Conservation (phyloP, 2,888 invertebrate genomes). For the Pharmacophagus antenor region DNA sequence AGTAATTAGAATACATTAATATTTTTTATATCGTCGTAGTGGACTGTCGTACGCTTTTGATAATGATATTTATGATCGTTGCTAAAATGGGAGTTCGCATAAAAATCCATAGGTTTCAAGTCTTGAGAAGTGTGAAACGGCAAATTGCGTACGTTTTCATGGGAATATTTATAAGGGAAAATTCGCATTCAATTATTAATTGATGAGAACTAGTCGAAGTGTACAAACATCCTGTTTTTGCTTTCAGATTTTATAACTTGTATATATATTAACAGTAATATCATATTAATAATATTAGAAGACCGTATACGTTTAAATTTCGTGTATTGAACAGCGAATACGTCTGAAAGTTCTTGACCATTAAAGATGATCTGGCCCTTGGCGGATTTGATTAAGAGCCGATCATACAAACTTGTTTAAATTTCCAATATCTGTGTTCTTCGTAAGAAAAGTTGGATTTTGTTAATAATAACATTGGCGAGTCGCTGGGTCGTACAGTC, state of each 20-base stretch:
- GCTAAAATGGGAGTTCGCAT: not conserved
- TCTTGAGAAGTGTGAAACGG: not conserved
- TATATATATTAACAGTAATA: not conserved
- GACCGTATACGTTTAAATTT: too few relatives aligned
- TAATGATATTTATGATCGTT: too few relatives aligned
- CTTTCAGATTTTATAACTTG: not conserved
- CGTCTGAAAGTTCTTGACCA: not conserved
- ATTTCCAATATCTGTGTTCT: not conserved
- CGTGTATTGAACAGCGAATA: not conserved
- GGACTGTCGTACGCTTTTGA: too few relatives aligned
- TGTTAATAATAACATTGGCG: not conserved
- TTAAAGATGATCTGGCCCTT: not conserved
- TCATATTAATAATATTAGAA: not conserved
- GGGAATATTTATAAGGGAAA: too few relatives aligned
- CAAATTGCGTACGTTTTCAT: too few relatives aligned
- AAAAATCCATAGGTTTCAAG: not conserved
- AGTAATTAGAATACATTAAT: too few relatives aligned
- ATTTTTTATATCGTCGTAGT: too few relatives aligned
- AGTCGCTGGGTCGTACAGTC: constrained; percentile 44
- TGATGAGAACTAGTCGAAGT: not conserved
- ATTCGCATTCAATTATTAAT: too few relatives aligned
- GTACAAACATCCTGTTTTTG: not conserved
- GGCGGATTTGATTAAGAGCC: not conserved
- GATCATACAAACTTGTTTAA: not conserved
- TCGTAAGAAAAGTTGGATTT: not conserved